Evolutionary conservation across 2,113 vertebrate genomes (phyloP).

Genomic region (Macrotis lagotis): DNA sequence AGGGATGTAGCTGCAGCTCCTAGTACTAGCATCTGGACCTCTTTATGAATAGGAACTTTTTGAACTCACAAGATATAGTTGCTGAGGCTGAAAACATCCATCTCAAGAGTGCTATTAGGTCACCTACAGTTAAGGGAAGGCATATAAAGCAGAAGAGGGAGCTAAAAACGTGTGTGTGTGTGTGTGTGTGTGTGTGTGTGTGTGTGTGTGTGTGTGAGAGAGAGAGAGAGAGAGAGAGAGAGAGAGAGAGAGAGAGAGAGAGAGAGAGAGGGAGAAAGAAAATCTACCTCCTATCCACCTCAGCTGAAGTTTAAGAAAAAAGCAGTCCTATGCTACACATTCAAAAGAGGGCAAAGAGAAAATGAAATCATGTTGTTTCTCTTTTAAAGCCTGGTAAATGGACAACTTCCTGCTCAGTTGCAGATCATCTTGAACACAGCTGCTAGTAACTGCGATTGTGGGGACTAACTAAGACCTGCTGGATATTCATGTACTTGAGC

Average conservation of each 20-base stretch:
- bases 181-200: background rate
- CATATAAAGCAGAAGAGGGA: background rate
- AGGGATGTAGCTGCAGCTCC: background rate
- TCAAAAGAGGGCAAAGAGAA: background rate
- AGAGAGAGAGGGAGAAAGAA: background rate
- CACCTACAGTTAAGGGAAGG: background rate
- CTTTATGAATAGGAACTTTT: background rate
- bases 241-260: background rate
- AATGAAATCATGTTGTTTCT: background rate
- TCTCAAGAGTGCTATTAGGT: background rate
- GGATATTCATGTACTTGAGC: background rate
- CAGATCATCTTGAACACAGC: background rate
- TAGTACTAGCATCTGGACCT: background rate
- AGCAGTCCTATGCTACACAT: background rate
- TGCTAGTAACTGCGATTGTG: background rate
- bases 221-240: too few relatives aligned
- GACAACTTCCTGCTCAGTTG: background rate
- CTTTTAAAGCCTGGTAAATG: background rate
- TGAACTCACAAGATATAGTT: background rate
- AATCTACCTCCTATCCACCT: background rate
- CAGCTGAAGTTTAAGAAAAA: background rate
- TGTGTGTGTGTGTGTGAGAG: background rate
- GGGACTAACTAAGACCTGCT: background rate
- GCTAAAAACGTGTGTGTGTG: background rate
- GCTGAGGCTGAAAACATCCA: background rate